Base-by-base conservation (phyloP, 2,113 vertebrate genomes). In the Laterallus jamaicensis region DNA sequence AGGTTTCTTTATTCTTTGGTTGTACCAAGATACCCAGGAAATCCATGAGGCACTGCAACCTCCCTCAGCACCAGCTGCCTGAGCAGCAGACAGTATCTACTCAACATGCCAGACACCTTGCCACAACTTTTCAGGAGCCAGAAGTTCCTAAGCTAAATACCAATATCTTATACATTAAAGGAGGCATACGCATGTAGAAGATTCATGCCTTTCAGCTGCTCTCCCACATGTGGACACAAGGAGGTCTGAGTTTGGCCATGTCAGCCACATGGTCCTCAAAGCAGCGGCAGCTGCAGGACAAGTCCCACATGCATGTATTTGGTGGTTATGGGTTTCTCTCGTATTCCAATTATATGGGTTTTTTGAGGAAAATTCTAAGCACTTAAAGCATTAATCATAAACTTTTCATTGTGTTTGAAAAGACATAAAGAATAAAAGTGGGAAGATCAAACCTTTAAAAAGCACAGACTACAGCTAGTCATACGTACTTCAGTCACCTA, bases 261-360 rank as follows among this genome's bases (percentile, higher is more conserved):
- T 15, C 60, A 92, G 19, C 37, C 60, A 78, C 77, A 75, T 5
- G 2, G 12, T 87, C 16, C 35, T 37, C 5, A 3, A 78, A 87
- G 69, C 25, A 67, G 52, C 35, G 83, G 73, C 28, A 74, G 31
- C 42, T 63, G 42, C 66, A 71, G n/a, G 16, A 2, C 35, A 55
- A 71, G 50, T 42, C 44, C 15, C 42, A 85, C 0, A 0, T 12
- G 35, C 17, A 31, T 1, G 1, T 6, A 22, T 59, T 82, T 62
- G 67, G 32, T 44, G 8, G 39, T 3, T 54, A 6, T 18, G 15
- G 26, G 15, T 71, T 94, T 85, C 44, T 52, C 54, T 75, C 28
- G 5, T 17, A 60, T 56, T 87, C n/a, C 16, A 50, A 5, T 31
- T 40, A 14, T 44, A 12, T 12, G 25, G 11, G 22, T 8, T 82